Base-by-base conservation (phyloP, 2,113 vertebrate species). In the Urocitellus parryii region DNA sequence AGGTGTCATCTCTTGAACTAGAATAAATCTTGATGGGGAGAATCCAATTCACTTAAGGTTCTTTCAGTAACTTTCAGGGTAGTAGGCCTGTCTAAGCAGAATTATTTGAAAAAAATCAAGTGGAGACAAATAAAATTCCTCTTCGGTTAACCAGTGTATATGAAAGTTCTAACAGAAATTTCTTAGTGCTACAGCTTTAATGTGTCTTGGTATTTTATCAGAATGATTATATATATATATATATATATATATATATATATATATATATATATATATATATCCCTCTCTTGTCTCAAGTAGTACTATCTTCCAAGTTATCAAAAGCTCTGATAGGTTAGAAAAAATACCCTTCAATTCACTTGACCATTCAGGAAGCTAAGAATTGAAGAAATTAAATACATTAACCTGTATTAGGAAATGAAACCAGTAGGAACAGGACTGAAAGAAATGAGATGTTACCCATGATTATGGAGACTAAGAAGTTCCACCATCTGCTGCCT, bases 291-390 rank as follows among this genome's bases (percentile, higher is more conserved):
- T 77, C 20, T 48, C 74, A 74, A 42, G 0, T 78, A 89, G 78
- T 42, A 29, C 7, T 91, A 22, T 85, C 18, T 81, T 91, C 29
- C 29, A 84, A 88, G 56, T 72, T 65, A 78, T 83, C 73, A 70
- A 78, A 80, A 93, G 5, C 45, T 95, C 63, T 96, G 22, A 51
- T 48, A 70, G 45, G 45, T 70, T 78, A 77, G 17, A 92, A 89
- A 82, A 73, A 70, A 9, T 61, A 34, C 2, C 4, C 4, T 58
- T 61, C 9, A 1, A 4, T 3, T 56, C 1, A 51, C 48, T 73
- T 93, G 20, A 58, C 68, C 12, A 2, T 48, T 39, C 27, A 86
- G 39, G 34, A 95, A 58, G 17, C 20, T 84, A 92, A 92, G 6
- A 88, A 34, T 84, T 42, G 61, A 93, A 95, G 13, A 16, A 29